These are phyloP conservation scores for Perdita meconis DNA, from an alignment of 2,888 invertebrate species.

Conservation along the genomic window DNA sequence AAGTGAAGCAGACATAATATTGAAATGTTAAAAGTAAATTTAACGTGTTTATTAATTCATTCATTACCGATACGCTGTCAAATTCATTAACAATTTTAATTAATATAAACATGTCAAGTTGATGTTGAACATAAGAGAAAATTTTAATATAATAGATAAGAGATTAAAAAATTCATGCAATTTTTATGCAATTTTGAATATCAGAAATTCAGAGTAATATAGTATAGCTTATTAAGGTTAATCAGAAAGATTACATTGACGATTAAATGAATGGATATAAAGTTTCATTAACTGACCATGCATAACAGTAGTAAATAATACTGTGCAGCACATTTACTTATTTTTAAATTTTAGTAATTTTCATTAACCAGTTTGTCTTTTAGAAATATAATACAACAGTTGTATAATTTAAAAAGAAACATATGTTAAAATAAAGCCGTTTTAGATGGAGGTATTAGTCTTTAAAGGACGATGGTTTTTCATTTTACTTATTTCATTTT, in stretches of 20 bases:
- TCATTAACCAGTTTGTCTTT: too few relatives aligned
- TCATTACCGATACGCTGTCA: background rate
- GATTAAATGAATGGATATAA: too few relatives aligned
- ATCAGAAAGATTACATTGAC: background rate
- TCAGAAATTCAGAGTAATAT: background rate
- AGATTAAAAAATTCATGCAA: background rate
- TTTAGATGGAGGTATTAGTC: background rate
- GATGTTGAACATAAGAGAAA: background rate
- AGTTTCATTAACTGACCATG: too few relatives aligned
- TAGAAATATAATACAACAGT: too few relatives aligned
- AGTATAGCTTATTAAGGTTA: background rate
- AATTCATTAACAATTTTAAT: background rate
- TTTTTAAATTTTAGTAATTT: too few relatives aligned
- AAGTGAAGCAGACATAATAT: background rate
- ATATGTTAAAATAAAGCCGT: background rate
- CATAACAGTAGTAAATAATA: too few relatives aligned
- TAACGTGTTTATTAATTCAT: too few relatives aligned
- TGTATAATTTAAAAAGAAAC: conserved; percentile 1
- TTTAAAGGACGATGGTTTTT: background rate
- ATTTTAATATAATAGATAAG: background rate
- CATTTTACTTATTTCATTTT: background rate
- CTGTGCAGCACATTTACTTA: too few relatives aligned
- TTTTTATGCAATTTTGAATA: background rate
- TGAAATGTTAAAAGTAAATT: background rate
- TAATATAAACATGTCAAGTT: background rate